Evolutionary conservation across 2,888 invertebrate genomes (phyloP).

Genomic region (Alloscopus bannaensis): DNA sequence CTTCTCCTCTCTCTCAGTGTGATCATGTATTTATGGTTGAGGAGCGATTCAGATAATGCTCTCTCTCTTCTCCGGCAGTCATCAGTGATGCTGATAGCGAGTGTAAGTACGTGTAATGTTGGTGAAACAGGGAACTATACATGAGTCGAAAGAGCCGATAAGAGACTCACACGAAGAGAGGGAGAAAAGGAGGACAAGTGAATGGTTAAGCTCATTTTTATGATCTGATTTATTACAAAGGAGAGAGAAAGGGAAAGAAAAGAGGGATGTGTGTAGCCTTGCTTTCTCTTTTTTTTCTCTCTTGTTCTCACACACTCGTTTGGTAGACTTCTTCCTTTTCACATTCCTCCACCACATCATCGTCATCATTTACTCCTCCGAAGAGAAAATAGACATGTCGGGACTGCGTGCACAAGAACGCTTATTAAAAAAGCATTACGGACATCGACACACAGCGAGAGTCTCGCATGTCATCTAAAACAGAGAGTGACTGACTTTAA

Average conservation of each 20-base stretch:
- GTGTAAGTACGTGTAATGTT: slow-evolving; percentile 10
- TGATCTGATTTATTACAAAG: slow-evolving; percentile 54
- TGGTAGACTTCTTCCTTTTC: neutral
- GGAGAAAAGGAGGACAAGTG: slow-evolving; percentile 19
- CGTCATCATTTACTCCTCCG: neutral
- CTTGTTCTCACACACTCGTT: neutral
- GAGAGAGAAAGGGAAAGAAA: neutral
- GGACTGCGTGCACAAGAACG: neutral
- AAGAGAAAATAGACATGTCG: slow-evolving; percentile 9
- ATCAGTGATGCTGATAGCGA: slow-evolving; percentile 9
- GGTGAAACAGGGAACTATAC: neutral
- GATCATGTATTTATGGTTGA: slow-evolving; percentile 6
- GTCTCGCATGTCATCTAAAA: slow-evolving; percentile 2
- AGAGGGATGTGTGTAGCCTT: no score
- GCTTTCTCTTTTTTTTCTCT: neutral
- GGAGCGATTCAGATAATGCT: slow-evolving; percentile 12
- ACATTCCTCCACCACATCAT: slow-evolving; percentile 3
- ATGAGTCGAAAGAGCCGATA: neutral
- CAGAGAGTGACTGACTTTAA: slow-evolving; percentile 19
- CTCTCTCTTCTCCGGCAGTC: slow-evolving; percentile 1
- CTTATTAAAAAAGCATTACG: slow-evolving; percentile 62
- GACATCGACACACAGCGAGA: slow-evolving; percentile 30
- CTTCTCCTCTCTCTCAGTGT: slow-evolving; percentile 1
- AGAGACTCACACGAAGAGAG: slow-evolving; percentile 5
- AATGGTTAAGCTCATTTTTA: slow-evolving; percentile 35